Percentiles rank a stretch among this genome's conserved stretches.
Evolutionary conservation across 2,797 vertebrate genomes (phyloP).

Genomic region (Sebastes iracundus): DNA sequence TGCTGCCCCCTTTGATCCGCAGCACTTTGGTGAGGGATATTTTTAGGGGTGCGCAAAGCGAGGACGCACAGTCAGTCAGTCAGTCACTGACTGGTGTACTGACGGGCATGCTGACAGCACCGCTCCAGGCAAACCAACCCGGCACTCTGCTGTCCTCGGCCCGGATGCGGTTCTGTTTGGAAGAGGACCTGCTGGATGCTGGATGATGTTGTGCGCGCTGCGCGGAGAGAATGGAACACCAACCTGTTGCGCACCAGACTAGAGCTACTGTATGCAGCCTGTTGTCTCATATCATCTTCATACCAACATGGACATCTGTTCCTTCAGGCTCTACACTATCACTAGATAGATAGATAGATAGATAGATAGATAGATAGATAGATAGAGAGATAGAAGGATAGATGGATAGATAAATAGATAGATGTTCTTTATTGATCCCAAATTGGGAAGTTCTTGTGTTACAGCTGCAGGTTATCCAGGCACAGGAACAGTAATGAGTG

Average conservation of each 20-base stretch:
- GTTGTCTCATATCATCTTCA: not conserved
- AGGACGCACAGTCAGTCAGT: constrained; percentile 32
- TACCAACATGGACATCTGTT: not conserved
- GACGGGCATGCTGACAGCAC: constrained; percentile 10
- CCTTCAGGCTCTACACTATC: not conserved
- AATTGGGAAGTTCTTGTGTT: no score
- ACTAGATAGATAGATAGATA: no score
- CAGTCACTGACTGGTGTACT: not conserved
- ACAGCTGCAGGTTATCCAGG: no score
- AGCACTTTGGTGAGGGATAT: constrained; percentile 70
- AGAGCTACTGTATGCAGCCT: not conserved
- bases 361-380: no score
- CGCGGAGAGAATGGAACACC: not conserved
- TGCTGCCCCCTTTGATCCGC: constrained; percentile 77
- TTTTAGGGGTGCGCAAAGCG: constrained; percentile 76
- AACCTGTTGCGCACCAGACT: no score
- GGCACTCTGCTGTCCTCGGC: not conserved
- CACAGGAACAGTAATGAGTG: no score
- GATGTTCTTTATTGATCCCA: no score
- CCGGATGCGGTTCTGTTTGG: not conserved
- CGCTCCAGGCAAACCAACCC: constrained; percentile 7
- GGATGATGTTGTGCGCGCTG: not conserved
- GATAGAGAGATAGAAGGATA: no score
- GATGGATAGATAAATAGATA: no score
- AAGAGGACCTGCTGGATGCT: not conserved